Evolutionary conservation across 1,140 invertebrate genomes (phyloP), one percentile per base, ranked within the genome.

Genomic region (Bicyclus anynana): DNA sequence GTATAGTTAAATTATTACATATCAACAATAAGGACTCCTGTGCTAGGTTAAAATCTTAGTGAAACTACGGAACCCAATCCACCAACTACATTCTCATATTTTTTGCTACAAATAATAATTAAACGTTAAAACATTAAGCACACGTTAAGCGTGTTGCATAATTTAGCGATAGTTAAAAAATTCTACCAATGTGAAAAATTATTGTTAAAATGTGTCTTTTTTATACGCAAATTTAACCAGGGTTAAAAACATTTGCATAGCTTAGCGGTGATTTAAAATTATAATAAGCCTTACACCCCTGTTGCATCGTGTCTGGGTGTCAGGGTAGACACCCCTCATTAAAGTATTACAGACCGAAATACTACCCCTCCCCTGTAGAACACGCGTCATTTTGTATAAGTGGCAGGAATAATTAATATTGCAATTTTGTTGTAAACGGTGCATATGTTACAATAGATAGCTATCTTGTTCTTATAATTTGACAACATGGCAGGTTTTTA

Each of bases 221-320:
- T 44, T 20, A 20, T 9, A 10, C 37, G 13, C 4, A 40, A 14
- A 4, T 10, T 42, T 64, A 67, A 64, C 33, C 53, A 48, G 53
- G 57, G 59, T 63, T 60, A 55, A 59, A n/a, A 47, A 59, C 63
- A 70, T 70, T 66, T 63, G 54, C 63, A 56, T 64, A 38, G 63
- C 60, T 69, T 74, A 72, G 51, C 59, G 63, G 54, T 69, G 60
- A 72, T 75, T 69, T 75, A 67, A 72, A 72, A 75, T 75, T 72
- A 75, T 72, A 75, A 75, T 72, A 69, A 69, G 61, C 63, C 38
- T 44, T 53, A 52, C 62, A 48, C 62, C 40, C 61, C 61, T 44
- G 40, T 20, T 44, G 42, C 52, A 13, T 13, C 52, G 51, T 49
- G 47, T 48, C 27, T 51, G 47, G 57, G 67, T 60, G 60, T n/a